Base-by-base conservation (phyloP, 1,140 invertebrate species). In the Drosophila pectinifera region DNA sequence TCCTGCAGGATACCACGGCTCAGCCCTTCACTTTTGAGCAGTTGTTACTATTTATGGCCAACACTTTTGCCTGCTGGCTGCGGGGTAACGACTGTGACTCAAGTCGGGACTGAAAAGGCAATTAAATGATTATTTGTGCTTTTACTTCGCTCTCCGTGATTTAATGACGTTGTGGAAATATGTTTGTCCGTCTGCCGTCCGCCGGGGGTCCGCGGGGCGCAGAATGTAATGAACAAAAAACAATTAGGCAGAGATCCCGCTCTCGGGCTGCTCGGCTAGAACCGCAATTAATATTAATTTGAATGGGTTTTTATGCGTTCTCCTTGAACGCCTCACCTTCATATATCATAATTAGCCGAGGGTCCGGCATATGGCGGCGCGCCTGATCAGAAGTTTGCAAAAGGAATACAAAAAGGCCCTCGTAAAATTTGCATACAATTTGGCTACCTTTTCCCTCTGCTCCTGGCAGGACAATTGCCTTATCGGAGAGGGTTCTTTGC, bases 281-380 rank as follows among this genome's bases (percentile, higher is more conserved):
- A 59, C 61, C 67, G 79, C 77, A 88, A 88, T 88, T 88, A 89
- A 88, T 88, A 84, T 88, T 74, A 80, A 88, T 88, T 88, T 88
- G 46, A 79, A 72, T 84, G 63, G 70, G 38, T 61, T 80, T 80
- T 73, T 80, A 82, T 81, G 67, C 56, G 61, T 78, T 70, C 61
- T 31, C 41, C 57, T 56, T 55, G 59, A 79, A 70, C 51, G 48
- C 41, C 36, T 56, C 39, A 77, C 72, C 76, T 73, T 69, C 68
- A 88, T 88, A 89, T 83, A 80, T 88, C 84, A 80, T 83, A 83
- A 89, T 88, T 88, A 88, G 70, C 64, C n/a, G n/a, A 55, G 42
- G 58, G 62, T 51, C 56, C 57, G 20, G 36, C 59, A 77, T 64
- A 54, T 49, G 36, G 7, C 24, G 10, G 31, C 2, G 41, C 5